Percentiles rank a stretch among this genome's conserved stretches.
Evolutionary conservation across 2,113 vertebrate genomes (phyloP).

Genomic region (Rhadina sibilatrix): DNA sequence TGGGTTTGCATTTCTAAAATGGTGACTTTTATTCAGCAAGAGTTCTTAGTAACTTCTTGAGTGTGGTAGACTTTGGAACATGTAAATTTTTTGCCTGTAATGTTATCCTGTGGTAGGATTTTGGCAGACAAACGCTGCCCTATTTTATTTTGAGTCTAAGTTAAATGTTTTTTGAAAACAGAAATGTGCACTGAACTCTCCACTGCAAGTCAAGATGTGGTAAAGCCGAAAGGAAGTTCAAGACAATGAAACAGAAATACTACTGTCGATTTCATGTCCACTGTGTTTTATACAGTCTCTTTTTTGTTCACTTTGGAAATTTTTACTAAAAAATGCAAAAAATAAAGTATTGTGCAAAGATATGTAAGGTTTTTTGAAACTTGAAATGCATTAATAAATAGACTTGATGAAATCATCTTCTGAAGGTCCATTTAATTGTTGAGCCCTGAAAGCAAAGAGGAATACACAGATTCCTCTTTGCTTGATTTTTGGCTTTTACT

Average conservation of each 20-base stretch:
- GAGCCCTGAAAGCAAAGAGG: not conserved
- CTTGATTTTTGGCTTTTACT: not conserved
- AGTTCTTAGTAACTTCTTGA: conserved; percentile 82
- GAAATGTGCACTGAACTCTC: conserved; percentile 90
- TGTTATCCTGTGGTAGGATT: conserved; percentile 84
- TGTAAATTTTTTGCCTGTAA: conserved; percentile 82
- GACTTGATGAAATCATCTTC: conserved; percentile 82
- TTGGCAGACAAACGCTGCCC: conserved; percentile 74
- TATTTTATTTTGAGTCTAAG: conserved; percentile 87
- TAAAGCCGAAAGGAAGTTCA: conserved; percentile 80
- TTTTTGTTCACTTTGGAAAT: conserved; percentile 88
- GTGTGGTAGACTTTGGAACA: conserved; percentile 82
- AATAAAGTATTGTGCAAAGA: conserved; percentile 88
- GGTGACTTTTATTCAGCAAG: conserved; percentile 78
- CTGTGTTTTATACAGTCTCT: conserved; percentile 93
- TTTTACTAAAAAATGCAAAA: conserved; percentile 90
- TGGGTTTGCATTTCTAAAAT: conserved; percentile 81
- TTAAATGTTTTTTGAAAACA: conserved; percentile 83
- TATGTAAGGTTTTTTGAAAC: conserved; percentile 93
- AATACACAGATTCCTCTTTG: not conserved
- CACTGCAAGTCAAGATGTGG: conserved; percentile 91
- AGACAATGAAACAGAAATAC: conserved; percentile 80
- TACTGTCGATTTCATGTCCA: conserved; percentile 90
- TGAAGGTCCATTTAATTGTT: conserved; percentile 64
- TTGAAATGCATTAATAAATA: conserved; percentile 98